phyloP scores from a whole-genome alignment of 2,888 invertebrate species.

The Dermolepida albohirtum region DNA sequence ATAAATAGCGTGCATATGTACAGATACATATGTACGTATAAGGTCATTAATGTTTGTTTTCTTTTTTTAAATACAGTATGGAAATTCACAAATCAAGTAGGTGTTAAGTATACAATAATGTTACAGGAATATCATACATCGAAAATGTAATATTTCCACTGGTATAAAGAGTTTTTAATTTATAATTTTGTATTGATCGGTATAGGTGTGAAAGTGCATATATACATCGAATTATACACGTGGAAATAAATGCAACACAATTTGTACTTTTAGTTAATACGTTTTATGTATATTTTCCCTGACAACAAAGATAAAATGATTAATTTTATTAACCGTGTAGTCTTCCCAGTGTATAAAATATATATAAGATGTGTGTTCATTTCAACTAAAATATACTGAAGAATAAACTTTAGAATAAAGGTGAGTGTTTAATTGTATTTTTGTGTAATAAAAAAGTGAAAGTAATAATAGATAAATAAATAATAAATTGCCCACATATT shows the following conservation, averaged over 20 bases:
- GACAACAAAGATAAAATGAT: no score
- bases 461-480: no score
- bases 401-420: not conserved
- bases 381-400: not conserved
- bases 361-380: conserved; percentile 15
- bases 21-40: not conserved
- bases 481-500: no score
- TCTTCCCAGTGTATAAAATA: conserved; percentile 26
- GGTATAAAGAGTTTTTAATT: no score
- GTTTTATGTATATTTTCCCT: no score
- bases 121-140: conserved; percentile 21
- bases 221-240: no score
- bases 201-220: no score
- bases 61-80: not conserved
- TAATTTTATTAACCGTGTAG: conserved; percentile 7
- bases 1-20: not conserved
- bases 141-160: conserved; percentile 5
- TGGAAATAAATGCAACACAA: no score
- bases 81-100: conserved; percentile 1
- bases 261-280: no score
- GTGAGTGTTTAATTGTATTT: conserved; percentile 31
- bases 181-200: no score
- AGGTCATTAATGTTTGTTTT: not conserved
- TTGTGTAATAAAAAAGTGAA: conserved; percentile 10
- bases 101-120: not conserved